Evolutionary conservation across 2,113 vertebrate species (phyloP).

Genomic region (Nothocercus nigrocapillus): DNA sequence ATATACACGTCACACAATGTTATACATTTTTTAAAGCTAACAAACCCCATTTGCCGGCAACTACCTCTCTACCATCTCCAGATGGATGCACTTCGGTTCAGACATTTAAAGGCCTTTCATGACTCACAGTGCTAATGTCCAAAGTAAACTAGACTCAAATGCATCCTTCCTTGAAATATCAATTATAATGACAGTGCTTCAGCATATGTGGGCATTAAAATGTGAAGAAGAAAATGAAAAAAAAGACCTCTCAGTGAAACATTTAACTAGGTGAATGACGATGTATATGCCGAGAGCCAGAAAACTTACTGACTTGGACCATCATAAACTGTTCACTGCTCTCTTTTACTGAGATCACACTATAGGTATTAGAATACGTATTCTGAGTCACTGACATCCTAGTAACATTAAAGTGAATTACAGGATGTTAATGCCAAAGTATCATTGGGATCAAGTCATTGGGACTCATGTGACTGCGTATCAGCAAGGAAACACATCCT

Average conservation of each 20-base stretch:
- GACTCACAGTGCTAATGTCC: background rate
- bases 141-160: background rate
- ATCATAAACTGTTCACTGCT: background rate
- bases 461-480: background rate
- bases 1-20: background rate
- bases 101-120: background rate
- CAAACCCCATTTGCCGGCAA: background rate
- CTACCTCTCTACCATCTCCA: background rate
- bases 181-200: background rate
- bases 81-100: background rate
- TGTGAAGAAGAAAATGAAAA: background rate
- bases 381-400: too few species aligned
- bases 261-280: background rate
- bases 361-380: background rate
- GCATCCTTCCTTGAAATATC: background rate
- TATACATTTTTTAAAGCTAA: background rate
- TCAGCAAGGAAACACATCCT: background rate
- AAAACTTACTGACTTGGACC: background rate
- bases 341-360: background rate
- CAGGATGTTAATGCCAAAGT: accelerated
- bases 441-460: background rate
- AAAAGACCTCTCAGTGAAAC: background rate
- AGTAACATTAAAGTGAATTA: background rate
- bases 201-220: background rate
- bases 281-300: background rate